Conservation (phyloP, 2,797 vertebrate species). For the Crocidura indochinensis region DNA sequence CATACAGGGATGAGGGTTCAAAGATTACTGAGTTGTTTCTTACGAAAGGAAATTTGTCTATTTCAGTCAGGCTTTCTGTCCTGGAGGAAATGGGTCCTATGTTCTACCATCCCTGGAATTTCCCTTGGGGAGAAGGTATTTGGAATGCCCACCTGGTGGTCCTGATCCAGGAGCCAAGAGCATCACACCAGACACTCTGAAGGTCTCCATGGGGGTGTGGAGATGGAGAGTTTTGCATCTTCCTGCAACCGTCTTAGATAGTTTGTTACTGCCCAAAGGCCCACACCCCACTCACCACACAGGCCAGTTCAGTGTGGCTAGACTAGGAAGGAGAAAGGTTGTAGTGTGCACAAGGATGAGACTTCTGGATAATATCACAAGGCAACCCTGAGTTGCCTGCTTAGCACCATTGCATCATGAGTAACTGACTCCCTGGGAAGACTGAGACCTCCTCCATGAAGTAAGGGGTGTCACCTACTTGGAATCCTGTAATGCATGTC, state of each 20-base stretch:
- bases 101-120: neutral
- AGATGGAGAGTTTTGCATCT: neutral
- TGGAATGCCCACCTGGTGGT: neutral
- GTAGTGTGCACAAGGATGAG: too few species aligned
- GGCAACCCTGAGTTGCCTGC: neutral
- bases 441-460: neutral
- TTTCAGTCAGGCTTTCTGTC: neutral
- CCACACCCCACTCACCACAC: too few species aligned
- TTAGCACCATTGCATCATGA: neutral
- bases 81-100: neutral
- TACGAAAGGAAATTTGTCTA: too few species aligned
- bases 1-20: neutral
- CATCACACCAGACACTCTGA: neutral
- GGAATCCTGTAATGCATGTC: neutral
- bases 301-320: too few species aligned
- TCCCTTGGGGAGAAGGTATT: neutral
- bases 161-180: too few species aligned
- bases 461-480: neutral
- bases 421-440: too few species aligned
- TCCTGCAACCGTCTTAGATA: too few species aligned
- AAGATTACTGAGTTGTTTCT: neutral
- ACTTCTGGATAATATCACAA: rapidly evolving
- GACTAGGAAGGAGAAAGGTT: neutral
- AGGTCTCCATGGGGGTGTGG: neutral
- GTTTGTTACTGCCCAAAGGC: too few species aligned